These are phyloP conservation scores for Spilogale gracilis DNA, from an alignment of 2,113 vertebrate species.

Conservation along the genomic window DNA sequence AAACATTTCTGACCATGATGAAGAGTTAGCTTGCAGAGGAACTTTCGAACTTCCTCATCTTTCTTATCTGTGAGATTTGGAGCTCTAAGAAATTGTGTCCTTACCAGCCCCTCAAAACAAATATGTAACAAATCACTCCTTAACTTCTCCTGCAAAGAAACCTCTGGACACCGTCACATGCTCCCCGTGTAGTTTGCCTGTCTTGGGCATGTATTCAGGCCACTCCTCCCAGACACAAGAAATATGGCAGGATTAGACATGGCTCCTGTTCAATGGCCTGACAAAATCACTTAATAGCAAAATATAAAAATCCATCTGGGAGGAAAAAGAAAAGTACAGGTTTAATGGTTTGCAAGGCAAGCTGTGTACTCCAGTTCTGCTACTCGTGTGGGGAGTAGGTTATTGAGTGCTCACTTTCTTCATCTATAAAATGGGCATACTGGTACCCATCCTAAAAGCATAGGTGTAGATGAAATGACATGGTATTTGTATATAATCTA, in stretches of 20 bases:
- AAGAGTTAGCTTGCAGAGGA: background rate
- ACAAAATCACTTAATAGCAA: slow-evolving; percentile 24
- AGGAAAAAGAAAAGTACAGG: background rate
- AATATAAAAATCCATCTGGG: slow-evolving; percentile 5
- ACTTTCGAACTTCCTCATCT: background rate
- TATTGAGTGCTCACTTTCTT: background rate
- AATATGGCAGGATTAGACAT: background rate
- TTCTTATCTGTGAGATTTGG: background rate
- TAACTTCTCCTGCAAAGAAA: background rate
- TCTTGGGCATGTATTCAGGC: background rate
- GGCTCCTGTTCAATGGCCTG: background rate
- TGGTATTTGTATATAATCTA: background rate
- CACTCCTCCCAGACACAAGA: background rate
- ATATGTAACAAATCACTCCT: background rate
- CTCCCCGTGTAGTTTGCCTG: background rate
- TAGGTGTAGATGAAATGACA: background rate
- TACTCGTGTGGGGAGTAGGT: background rate
- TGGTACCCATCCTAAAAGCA: background rate
- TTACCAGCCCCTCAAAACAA: background rate
- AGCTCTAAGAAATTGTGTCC: background rate
- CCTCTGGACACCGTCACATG: background rate
- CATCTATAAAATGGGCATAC: background rate
- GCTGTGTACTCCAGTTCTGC: background rate
- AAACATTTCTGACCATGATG: background rate
- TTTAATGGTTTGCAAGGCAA: background rate